Evolutionary conservation across 2,797 vertebrate genomes (phyloP).

Genomic region (Echiichthys vipera): DNA sequence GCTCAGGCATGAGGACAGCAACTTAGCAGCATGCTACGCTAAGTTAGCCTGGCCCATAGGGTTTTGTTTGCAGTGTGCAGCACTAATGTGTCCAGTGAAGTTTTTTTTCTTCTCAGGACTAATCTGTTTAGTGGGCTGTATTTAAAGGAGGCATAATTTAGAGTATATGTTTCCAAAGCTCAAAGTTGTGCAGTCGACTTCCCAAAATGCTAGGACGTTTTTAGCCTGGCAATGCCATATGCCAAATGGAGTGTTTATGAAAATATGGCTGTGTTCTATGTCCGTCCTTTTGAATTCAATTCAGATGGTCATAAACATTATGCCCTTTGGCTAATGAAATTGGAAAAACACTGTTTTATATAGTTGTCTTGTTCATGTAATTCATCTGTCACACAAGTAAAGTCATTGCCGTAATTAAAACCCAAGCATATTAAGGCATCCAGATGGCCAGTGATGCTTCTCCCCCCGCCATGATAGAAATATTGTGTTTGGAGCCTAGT

Average conservation of each 20-base stretch:
- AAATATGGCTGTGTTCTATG: constrained; percentile 39
- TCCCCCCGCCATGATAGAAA: constrained; percentile 58
- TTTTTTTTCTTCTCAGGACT: constrained; percentile 32
- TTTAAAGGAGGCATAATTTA: constrained; percentile 31
- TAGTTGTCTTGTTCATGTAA: constrained; percentile 61
- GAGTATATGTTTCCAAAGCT: constrained; percentile 1
- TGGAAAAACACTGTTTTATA: constrained; percentile 63
- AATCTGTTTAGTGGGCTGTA: constrained; percentile 26
- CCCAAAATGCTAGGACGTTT: constrained; percentile 52
- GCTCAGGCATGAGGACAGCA: constrained; percentile 75
- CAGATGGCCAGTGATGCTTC: constrained; percentile 75
- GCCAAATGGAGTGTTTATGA: constrained; percentile 64
- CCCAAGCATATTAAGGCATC: constrained; percentile 68
- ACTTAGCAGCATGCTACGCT: constrained; percentile 75
- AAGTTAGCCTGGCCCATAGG: constrained; percentile 62
- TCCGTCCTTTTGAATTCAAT: constrained; percentile 59
- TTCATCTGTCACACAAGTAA: constrained; percentile 76
- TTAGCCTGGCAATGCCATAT: constrained; percentile 44
- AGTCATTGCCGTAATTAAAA: constrained; percentile 77
- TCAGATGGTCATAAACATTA: constrained; percentile 62
- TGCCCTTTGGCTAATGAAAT: constrained; percentile 69
- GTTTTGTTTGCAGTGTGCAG: constrained; percentile 60
- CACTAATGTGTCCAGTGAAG: constrained; percentile 52
- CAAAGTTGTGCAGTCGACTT: constrained; percentile 47
- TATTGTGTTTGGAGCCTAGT: constrained; percentile 76